Percentiles rank a stretch among this genome's conserved stretches.
phyloP scores from a whole-genome alignment of 2,888 invertebrate species.

The Agrochola circellaris region DNA sequence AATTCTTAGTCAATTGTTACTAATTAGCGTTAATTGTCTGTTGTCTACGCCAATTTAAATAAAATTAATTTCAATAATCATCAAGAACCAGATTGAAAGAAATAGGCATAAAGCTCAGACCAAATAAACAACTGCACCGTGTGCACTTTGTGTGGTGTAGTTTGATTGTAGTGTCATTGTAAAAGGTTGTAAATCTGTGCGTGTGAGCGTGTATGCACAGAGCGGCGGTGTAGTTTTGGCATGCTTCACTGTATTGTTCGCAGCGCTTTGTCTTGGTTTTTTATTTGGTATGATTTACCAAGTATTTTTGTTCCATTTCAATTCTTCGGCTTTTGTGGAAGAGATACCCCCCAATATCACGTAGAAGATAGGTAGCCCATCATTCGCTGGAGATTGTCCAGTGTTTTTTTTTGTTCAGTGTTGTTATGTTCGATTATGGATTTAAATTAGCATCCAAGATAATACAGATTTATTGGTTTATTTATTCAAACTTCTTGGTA shows the following conservation, averaged over 20 bases:
- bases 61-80: slow-evolving; percentile 53
- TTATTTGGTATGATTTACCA: no score
- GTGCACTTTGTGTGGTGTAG: no score
- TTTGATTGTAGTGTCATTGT: no score
- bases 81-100: background rate
- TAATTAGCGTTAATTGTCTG: slow-evolving; percentile 54
- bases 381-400: background rate
- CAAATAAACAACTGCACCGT: no score
- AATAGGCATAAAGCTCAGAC: background rate
- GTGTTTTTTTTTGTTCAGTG: background rate
- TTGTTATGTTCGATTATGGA: background rate
- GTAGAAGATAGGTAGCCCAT: no score
- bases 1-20: slow-evolving; percentile 48
- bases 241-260: no score
- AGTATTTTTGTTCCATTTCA: background rate
- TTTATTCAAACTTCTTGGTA: slow-evolving; percentile 12
- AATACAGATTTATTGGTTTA: slow-evolving; percentile 1
- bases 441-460: background rate
- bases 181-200: no score
- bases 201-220: no score
- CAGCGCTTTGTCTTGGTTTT: no score
- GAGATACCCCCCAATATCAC: background rate
- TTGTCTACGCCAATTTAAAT: slow-evolving; percentile 58
- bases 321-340: background rate
- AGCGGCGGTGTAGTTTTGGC: no score